Evolutionary conservation across 2,797 vertebrate species (phyloP).

Genomic region (Tenualosa ilisha): DNA sequence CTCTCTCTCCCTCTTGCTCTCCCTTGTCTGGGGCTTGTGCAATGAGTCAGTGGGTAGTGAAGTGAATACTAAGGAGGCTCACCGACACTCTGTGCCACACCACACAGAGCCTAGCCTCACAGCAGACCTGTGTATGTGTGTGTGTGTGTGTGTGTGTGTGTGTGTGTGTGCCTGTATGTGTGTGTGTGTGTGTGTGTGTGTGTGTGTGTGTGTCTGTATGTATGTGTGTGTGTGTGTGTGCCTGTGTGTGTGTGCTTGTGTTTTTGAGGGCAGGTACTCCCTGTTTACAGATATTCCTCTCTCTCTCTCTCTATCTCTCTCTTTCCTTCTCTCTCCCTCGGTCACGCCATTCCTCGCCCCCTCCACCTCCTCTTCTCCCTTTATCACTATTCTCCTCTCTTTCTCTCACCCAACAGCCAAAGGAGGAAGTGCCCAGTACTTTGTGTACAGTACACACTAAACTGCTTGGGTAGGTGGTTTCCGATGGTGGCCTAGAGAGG

Average conservation of each 20-base stretch:
- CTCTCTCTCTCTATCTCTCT: background rate
- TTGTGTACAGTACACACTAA: slow-evolving; percentile 21
- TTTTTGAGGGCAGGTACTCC: background rate
- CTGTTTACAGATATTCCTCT: slow-evolving; percentile 2
- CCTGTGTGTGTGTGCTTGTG: background rate
- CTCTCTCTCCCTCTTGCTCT: slow-evolving; percentile 30
- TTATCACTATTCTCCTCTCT: background rate
- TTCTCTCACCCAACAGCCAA: slow-evolving; percentile 6
- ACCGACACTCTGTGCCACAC: slow-evolving; percentile 67
- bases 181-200: slow-evolving; percentile 24
- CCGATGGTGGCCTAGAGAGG: background rate
- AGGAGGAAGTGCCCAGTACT: background rate
- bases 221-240: slow-evolving; percentile 18
- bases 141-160: slow-evolving; percentile 13
- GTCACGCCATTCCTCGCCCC: background rate
- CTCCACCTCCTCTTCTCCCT: background rate
- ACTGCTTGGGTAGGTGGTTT: slow-evolving; percentile 10
- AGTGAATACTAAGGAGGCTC: slow-evolving; percentile 79
- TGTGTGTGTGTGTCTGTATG: background rate
- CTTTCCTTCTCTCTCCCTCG: background rate
- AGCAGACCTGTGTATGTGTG: slow-evolving; percentile 46
- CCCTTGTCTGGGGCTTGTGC: slow-evolving; percentile 51
- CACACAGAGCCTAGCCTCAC: slow-evolving; percentile 44
- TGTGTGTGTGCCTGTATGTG: slow-evolving; percentile 17
- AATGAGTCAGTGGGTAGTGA: slow-evolving; percentile 76